Conservation (phyloP, 2,888 invertebrate species). For the Bugulina stolonifera region DNA sequence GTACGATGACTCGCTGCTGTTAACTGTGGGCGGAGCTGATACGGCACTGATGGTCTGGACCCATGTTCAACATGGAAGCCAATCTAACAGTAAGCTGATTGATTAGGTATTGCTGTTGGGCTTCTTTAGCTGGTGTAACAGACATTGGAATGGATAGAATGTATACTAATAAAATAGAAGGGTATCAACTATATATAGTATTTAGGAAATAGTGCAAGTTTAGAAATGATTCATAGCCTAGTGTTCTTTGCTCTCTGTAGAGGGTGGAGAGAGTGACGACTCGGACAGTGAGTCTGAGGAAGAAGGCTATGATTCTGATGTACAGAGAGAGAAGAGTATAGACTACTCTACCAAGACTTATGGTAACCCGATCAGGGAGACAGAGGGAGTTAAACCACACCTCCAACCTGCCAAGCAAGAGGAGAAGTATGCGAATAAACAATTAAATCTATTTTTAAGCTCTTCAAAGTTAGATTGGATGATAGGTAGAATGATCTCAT, state of each 20-base stretch:
- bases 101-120: no score
- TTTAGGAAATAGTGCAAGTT: no score
- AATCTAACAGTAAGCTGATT: background rate
- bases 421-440: slow-evolving; percentile 10
- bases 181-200: no score
- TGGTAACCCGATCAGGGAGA: slow-evolving; percentile 38
- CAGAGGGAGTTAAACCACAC: slow-evolving; percentile 43
- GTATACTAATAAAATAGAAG: no score
- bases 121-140: no score
- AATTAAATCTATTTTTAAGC: no score
- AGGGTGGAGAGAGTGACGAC: slow-evolving; percentile 49
- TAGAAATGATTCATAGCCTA: no score
- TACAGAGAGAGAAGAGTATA: slow-evolving; percentile 50
- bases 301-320: slow-evolving; percentile 54
- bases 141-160: no score
- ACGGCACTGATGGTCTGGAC: slow-evolving; percentile 54
- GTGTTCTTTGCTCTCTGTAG: no score
- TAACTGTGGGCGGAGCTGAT: slow-evolving; percentile 54
- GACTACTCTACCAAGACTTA: slow-evolving; percentile 51
- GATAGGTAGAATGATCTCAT: background rate
- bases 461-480: no score
- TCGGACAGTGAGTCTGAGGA: slow-evolving; percentile 52
- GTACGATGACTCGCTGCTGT: slow-evolving; percentile 42
- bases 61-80: slow-evolving; percentile 23
- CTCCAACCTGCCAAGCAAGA: slow-evolving; percentile 32